Evolutionary conservation across 2,888 invertebrate species (phyloP).

Genomic region (Leucophenga montana): DNA sequence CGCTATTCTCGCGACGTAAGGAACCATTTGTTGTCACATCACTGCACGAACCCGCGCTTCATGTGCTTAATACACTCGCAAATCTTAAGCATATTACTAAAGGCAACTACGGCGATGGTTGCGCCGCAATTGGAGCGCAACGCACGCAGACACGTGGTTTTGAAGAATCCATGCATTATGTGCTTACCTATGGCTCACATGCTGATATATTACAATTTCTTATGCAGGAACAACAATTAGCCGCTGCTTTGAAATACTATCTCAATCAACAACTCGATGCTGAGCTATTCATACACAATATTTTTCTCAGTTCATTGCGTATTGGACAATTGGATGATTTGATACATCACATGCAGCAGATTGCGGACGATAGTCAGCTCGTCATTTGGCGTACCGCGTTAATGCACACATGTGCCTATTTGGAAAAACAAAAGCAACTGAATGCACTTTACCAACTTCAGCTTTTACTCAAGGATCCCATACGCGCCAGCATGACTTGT

Average conservation of each 20-base stretch:
- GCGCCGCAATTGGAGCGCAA: conserved; percentile 5
- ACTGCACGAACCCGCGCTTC: conserved; percentile 76
- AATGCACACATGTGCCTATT: conserved; percentile 80
- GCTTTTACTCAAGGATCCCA: conserved; percentile 80
- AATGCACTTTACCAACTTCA: conserved; percentile 85
- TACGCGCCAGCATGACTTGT: conserved; percentile 86
- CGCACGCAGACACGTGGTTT: conserved; percentile 74
- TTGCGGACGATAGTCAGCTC: conserved; percentile 81
- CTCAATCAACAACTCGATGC: conserved; percentile 80
- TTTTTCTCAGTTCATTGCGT: conserved; percentile 81
- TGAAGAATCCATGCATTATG: conserved; percentile 87
- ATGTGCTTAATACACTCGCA: conserved; percentile 77
- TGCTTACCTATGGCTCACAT: conserved; percentile 85
- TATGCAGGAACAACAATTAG: conserved; percentile 81
- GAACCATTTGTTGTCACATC: conserved; percentile 75
- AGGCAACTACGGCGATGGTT: conserved; percentile 73
- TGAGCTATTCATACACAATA: conserved; percentile 82
- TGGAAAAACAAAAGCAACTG: conserved; percentile 80
- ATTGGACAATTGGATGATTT: conserved; percentile 78
- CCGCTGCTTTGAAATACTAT: conserved; percentile 81
- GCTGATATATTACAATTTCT: conserved; percentile 83
- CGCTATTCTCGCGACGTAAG: conserved; percentile 71
- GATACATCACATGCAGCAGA: conserved; percentile 78
- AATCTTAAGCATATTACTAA: conserved; percentile 76
- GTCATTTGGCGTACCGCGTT: conserved; percentile 82